Evolutionary conservation across 92 coral and sea anemone genomes (phyloP), one percentile per base, ranked within the genome.

Genomic region (Parazoanthus atlanticus): DNA sequence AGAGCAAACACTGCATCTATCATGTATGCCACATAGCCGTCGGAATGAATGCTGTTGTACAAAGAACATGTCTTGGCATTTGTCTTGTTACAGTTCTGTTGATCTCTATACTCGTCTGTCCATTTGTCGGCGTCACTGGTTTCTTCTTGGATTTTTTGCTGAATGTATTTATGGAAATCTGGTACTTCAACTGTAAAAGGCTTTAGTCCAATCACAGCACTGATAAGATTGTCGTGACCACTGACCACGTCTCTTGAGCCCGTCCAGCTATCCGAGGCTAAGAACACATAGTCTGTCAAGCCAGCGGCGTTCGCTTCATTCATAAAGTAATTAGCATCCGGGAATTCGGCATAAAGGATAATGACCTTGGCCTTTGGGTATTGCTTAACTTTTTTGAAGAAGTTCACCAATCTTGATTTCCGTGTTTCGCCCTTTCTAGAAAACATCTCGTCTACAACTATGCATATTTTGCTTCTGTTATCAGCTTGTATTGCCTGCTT

Each of bases 221-320:
- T 86, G 33, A 93, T 85, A 17, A 93, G 88, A n/a, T 52, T 41
- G 19, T 64, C 92, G 15, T 88, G 82, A 31, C 92, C 92, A 11
- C 89, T 86, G 71, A 82, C 76, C 76, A 89, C 94, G 6, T 91
- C 86, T 16, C 88, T 65, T 25, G 95, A 93, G 6, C 95, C 95
- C 29, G 93, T 91, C 95, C 95, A 93, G 41, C 95, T 93, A 79
- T 93, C 95, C 1, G 95, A 91, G 2, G 94, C 95, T 36, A 93
- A 75, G 67, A 93, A 93, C 86, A 93, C 75, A 73, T 93, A 93
- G 32, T 93, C 92, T 75, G 34, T 66, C 69, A 93, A 78, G 11
- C 88, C 82, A 33, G 82, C 89, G 43, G 38, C 33, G 34, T 89
- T 85, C 4, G 95, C 95, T 81, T 93, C 95, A 71, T 89, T 40